Conservation (phyloP, 2,888 invertebrate genomes). For the Luffia ferchaultella region DNA sequence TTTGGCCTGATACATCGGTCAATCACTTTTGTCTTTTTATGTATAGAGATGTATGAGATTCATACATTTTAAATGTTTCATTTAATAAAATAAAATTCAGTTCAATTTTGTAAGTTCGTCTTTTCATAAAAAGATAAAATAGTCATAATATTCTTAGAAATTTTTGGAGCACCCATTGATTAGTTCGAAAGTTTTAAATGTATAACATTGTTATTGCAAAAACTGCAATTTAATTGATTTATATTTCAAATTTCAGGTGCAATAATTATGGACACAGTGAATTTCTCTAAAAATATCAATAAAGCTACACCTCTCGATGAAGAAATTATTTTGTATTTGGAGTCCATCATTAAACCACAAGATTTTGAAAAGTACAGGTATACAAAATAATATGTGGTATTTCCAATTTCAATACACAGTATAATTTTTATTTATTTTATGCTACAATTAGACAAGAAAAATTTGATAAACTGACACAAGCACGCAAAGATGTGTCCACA, state of each 20-base stretch:
- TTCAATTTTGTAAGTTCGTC: no score
- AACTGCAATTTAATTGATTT: not conserved
- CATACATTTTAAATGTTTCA: no score
- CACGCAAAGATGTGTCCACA: slow-evolving; percentile 71
- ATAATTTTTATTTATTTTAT: slow-evolving; percentile 4
- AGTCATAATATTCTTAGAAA: no score
- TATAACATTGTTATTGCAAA: not conserved
- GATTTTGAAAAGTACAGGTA: slow-evolving; percentile 4
- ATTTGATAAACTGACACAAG: slow-evolving; percentile 62
- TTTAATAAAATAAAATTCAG: no score
- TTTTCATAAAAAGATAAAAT: no score
- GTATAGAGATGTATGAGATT: no score
- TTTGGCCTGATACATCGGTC: no score
- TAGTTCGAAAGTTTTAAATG: no score
- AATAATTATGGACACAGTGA: slow-evolving; percentile 83
- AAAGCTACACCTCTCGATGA: slow-evolving; percentile 74
- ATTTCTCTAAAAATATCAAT: slow-evolving; percentile 72
- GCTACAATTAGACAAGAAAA: slow-evolving; percentile 31
- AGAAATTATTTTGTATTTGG: slow-evolving; percentile 63
- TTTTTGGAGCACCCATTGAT: no score
- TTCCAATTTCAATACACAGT: not conserved
- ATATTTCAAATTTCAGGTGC: slow-evolving; percentile 65
- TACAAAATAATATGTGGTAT: slow-evolving; percentile 3
- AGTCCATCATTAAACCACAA: slow-evolving; percentile 49
- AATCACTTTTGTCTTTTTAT: no score